Evolutionary conservation across 2,888 invertebrate genomes (phyloP), one percentile per base, ranked within the genome.

Genomic region (Tetranychus piercei): DNA sequence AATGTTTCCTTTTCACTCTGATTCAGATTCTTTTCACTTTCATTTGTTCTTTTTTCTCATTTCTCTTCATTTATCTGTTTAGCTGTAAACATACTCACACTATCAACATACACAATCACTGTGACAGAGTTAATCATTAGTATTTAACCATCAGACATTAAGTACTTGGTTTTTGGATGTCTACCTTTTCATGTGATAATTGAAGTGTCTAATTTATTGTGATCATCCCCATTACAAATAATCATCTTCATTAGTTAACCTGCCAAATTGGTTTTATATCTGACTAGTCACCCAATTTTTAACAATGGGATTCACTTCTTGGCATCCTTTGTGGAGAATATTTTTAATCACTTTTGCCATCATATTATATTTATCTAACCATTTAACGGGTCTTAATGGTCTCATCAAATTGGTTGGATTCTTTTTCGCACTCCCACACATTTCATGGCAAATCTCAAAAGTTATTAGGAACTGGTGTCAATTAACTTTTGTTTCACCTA

Each of bases 391-490:
- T 20, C 20, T 69, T 69, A 69, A 69, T 69, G 20, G 22, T 23
- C 34, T 23, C 34, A 23, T 69, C 69, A 69, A 69, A 69, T 69
- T 69, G 34, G 20, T 69, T 6, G 69, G 69, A 22, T 11, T 69
- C 6, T 20, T 6, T 20, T 69, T 69, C 8, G 69, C 34, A 5
- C 20, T 69, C 20, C 69, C 69, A 20, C 69, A 69, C 34, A 69
- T 69, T 22, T 69, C 69, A 69, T 69, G 69, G 69, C 69, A 69
- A 22, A 69, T 69, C 20, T 23, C 22, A 23, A 69, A 69, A 22
- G 20, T 69, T 23, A 23, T 69, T 69, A 18, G 69, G 11, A 11
- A 22, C 69, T 69, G 34, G 20, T 20, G 22, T 11, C 69, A 69
- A 20, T 11, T 69, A 18, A 69, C 69, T 8, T 69, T 69, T 23